These are phyloP conservation scores for Lamellibrachia satsuma DNA, from an alignment of 2,888 invertebrate genomes.

Conservation along the genomic window DNA sequence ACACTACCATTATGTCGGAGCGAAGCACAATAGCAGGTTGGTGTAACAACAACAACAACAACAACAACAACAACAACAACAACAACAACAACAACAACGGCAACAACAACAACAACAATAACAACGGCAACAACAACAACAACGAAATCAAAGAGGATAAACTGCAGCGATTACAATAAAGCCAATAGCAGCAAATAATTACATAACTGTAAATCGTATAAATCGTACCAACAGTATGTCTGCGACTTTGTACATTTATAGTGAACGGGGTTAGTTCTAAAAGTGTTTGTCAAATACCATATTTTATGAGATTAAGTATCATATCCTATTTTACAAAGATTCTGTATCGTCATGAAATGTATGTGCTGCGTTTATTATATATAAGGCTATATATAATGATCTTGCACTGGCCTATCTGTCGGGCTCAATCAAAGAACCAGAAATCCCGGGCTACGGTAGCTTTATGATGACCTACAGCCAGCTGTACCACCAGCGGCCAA, in stretches of 20 bases:
- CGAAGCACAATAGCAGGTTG: neutral
- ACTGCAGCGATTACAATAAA: too few species aligned
- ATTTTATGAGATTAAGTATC: neutral
- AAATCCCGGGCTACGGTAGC: too few species aligned
- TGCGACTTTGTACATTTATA: neutral
- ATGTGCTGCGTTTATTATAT: neutral
- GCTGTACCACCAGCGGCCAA: too few species aligned
- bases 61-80: neutral
- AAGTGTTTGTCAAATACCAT: neutral
- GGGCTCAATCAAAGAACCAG: too few species aligned
- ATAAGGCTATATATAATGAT: too few species aligned
- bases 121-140: constrained; percentile 21
- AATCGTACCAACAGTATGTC: too few species aligned
- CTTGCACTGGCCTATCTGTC: too few species aligned
- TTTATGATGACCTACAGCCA: too few species aligned
- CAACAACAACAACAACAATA: neutral
- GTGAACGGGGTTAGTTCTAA: neutral
- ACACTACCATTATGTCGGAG: neutral
- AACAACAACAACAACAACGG: neutral
- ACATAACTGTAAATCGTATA: too few species aligned
- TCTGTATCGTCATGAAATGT: neutral
- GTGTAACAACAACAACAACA: neutral
- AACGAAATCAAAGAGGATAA: neutral
- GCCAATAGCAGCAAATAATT: neutral
- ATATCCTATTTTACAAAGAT: neutral